Evolutionary conservation across 2,113 vertebrate genomes (phyloP), one percentile per base, ranked within the genome.

Genomic region (Myotis brandtii): DNA sequence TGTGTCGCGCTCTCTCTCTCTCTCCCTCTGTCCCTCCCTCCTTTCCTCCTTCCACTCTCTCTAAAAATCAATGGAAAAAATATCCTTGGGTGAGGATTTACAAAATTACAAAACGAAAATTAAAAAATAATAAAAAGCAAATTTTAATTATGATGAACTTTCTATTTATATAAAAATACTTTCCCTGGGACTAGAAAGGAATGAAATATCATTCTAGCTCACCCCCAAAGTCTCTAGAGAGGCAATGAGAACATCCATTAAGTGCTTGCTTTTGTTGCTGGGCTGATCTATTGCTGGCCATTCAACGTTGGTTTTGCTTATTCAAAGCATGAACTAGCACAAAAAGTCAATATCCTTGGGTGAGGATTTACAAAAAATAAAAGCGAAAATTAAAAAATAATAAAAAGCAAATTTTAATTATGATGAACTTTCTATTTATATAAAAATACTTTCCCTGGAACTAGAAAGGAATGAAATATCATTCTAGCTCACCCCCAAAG

Each of bases 381-480:
- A 48, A 48, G 12, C 12, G 3, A 48, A 48, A 48, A 48, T 25
- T 11, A 9, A 56, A 59, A 62, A 62, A 62, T 76, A n/a, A 56
- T 76, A 75, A n/a, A 59, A 69, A 40, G 32, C 10, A 86, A 70
- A 92, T 76, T 85, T 95, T 72, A 77, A 62, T 93, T 84, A 9
- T 52, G 37, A 54, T 75, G 34, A 84, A 69, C 21, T 62, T 62
- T 11, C 27, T 40, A 21, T 32, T 84, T 77, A 16, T 48, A 70
- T 56, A 9, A 73, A 59, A 48, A 69, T 69, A 23, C 10, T 59
- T 82, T 69, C 30, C 27, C 8, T 43, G 67, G 62, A n/a, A 64
- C 34, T 66, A 73, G 46, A 75, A 18, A 54, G 20, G 46, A 54
- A 9, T 52, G 21, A 2, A 25, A 7, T 73, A 12, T 81, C 16